Evolutionary conservation across 2,888 invertebrate species (phyloP).

Genomic region (Pantelozetes paolii): DNA sequence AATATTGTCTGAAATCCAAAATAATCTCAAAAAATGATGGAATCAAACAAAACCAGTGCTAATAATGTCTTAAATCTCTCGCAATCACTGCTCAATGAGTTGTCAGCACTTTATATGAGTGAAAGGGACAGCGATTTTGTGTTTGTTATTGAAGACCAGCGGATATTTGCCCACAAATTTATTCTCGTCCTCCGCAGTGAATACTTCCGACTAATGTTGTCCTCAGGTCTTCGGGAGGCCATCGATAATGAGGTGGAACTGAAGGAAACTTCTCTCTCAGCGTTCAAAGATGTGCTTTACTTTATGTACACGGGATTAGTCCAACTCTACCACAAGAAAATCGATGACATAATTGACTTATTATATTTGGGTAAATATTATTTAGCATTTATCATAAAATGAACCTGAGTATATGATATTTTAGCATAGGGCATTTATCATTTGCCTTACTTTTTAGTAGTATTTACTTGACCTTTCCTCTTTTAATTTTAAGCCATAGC

Average conservation of each 20-base stretch:
- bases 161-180: conserved; percentile 28
- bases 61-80: background rate
- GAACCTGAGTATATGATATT: too few relatives aligned
- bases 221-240: conserved; percentile 14
- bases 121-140: conserved; percentile 22
- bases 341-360: conserved; percentile 21
- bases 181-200: conserved; percentile 3
- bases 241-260: conserved; percentile 17
- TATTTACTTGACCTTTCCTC: too few relatives aligned
- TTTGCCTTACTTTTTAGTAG: too few relatives aligned
- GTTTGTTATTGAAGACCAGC: conserved; percentile 10
- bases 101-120: conserved; percentile 25
- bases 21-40: conserved; percentile 13
- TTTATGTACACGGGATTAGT: conserved; percentile 19
- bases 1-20: background rate
- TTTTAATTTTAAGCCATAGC: too few relatives aligned
- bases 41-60: background rate
- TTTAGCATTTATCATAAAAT: too few relatives aligned
- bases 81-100: background rate
- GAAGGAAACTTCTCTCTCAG: background rate
- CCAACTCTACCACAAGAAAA: background rate
- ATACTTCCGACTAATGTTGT: conserved; percentile 27
- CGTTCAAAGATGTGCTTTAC: conserved; percentile 19
- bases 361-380: conserved; percentile 28
- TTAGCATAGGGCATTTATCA: too few relatives aligned